Evolutionary conservation across 2,113 vertebrate species (phyloP).

Genomic region (western clawed frog (Xenopus tropicalis)): DNA sequence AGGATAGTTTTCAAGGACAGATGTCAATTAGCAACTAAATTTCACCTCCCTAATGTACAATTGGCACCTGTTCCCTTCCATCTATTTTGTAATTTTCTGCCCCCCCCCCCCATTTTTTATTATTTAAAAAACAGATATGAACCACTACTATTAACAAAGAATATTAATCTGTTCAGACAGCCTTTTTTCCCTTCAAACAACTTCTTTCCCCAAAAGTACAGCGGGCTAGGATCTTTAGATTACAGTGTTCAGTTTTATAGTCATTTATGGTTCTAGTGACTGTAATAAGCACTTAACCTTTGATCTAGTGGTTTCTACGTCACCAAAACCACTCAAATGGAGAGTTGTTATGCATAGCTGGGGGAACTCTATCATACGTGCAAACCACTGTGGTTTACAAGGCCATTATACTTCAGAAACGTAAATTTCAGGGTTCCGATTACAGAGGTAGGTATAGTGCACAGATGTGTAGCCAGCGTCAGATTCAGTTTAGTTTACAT

Average conservation of each 20-base stretch:
- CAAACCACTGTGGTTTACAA: slow-evolving; percentile 39
- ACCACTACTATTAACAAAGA: too few species aligned
- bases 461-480: slow-evolving; percentile 36
- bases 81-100: too few species aligned
- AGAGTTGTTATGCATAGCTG: slow-evolving; percentile 22
- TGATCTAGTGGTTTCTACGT: slow-evolving; percentile 33
- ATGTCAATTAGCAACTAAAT: not conserved
- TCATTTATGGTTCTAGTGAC: slow-evolving; percentile 23
- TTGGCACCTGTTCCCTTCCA: not conserved
- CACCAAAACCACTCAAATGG: slow-evolving; percentile 23
- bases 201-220: not conserved
- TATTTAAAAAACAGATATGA: too few species aligned
- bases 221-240: not conserved
- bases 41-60: not conserved
- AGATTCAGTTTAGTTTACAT: slow-evolving; percentile 4
- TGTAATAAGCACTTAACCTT: slow-evolving; percentile 41
- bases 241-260: slow-evolving; percentile 11
- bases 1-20: too few species aligned
- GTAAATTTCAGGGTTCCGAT: slow-evolving; percentile 9
- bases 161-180: too few species aligned
- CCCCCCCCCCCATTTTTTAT: too few species aligned
- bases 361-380: slow-evolving; percentile 21
- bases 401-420: slow-evolving; percentile 15
- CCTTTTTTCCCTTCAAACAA: too few species aligned
- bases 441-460: slow-evolving; percentile 25